Evolutionary conservation across 1,140 invertebrate genomes (phyloP), one percentile per base, ranked within the genome.

Genomic region (Magallana angulata): DNA sequence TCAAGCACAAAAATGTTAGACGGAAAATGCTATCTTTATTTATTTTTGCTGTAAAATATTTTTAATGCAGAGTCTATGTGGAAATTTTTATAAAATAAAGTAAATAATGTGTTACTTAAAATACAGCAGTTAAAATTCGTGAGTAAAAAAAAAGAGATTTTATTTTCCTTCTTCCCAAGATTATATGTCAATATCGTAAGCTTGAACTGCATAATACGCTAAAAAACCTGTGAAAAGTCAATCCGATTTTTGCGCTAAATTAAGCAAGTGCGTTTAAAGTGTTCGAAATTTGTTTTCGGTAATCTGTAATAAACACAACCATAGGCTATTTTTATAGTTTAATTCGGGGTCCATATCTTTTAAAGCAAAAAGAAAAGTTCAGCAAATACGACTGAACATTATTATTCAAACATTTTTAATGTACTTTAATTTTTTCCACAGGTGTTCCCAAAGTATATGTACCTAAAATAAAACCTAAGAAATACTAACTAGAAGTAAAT

Each of bases 161-260:
- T 48, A 48, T 48, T 48, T 48, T 48, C 36, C 5, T 48, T 48
- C 5, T 48, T 48, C 36, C 36, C 36, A 2, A 48, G 36, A 48
- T 48, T 48, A 48, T 48, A 4, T 48, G 36, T 48, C 36, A 5
- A 76, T 30, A 30, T 36, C 60, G 18, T 64, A 16, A 64, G 18
- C 60, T 64, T 12, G 24, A 36, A 76, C 18, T 30, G 36, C 36
- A 18, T 76, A 30, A 76, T 76, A 24, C 24, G 30, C 11, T 30
- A 76, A 36, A 83, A 60, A 62, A 84, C 57, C 59, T 84, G 82
- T 60, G 82, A 84, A 48, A 84, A 84, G 82, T 84, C 82, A 84
- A 84, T 59, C 82, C 82, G 82, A 84, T 84, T 84, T 76, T 59
- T 84, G 57, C 82, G 82, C 82, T 60, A 84, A 60, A 84, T 84